phyloP scores from a whole-genome alignment of 2,797 vertebrate genomes.

The Smutsia temminckii region DNA sequence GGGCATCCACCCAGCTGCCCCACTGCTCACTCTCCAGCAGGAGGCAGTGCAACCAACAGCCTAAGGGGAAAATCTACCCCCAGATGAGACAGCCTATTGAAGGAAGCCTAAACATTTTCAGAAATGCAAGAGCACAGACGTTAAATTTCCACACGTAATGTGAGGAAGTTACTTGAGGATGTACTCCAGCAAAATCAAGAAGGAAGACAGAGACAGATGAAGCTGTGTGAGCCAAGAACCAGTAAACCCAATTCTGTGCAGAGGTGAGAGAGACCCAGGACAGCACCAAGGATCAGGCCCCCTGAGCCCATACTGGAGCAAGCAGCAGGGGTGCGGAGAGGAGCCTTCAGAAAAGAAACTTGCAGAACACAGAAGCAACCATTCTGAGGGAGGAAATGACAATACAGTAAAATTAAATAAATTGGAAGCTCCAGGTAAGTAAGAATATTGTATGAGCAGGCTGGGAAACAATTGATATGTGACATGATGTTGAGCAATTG shows the following conservation, averaged over 20 bases:
- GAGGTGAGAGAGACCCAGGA: neutral
- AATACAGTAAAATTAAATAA: neutral
- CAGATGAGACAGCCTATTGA: neutral
- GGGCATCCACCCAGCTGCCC: too few relatives aligned
- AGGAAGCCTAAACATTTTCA: neutral
- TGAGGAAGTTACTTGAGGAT: neutral
- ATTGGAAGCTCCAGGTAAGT: neutral
- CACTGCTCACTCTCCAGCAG: neutral
- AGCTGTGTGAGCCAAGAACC: accelerated
- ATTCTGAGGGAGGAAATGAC: neutral
- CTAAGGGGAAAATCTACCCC: accelerated
- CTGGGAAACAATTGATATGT: too few relatives aligned
- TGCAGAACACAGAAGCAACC: neutral
- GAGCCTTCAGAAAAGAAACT: too few relatives aligned
- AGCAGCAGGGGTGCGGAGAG: neutral
- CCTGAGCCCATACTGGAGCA: neutral
- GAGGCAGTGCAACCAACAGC: neutral
- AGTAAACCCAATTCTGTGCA: accelerated
- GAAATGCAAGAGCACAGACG: neutral
- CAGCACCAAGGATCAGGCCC: neutral
- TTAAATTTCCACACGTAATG: neutral
- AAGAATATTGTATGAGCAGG: too few relatives aligned
- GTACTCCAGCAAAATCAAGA: neutral
- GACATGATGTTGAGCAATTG: accelerated
- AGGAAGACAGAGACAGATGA: neutral